Base-by-base conservation (phyloP, 2,113 vertebrate species). In the Phalacrocorax aristotelis region DNA sequence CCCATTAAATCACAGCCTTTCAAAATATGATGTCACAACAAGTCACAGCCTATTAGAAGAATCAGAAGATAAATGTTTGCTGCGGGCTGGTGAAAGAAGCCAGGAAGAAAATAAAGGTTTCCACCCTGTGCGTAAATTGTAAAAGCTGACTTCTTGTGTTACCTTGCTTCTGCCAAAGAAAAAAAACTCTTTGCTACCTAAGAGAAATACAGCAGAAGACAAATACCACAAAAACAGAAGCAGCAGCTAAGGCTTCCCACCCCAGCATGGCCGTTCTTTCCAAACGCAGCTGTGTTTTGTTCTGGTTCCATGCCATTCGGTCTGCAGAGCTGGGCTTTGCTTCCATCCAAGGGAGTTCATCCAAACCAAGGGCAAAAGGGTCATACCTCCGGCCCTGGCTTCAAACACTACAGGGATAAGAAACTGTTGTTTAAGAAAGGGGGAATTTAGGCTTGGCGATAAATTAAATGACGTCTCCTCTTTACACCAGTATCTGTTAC, bases 91-190 rank as follows among this genome's bases (percentile, higher is more conserved):
- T 93, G 84, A 93, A 92, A 95, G 82, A 69, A 96, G 77, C 46
- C 89, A 86, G 79, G 68, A 96, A 93, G 95, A 91, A 97, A 95
- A 97, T 80, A 95, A 97, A 97, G 97, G 95, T 92, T 93, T 62
- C 64, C 36, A 46, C 21, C 26, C n/a, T 17, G 34, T 40, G 88
- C 78, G 77, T 65, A 95, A 97, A 97, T 92, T 96, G 83, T 95
- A 95, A 95, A 97, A 69, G 90, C 97, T 93, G 90, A 89, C 81
- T 96, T 90, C 72, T 90, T 70, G 64, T 36, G 65, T 42, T 88
- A 86, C 68, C 69, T 46, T 75, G 72, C 60, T 83, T 85, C 88
- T 92, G 78, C 90, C 71, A 55, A 71, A 52, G 49, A 74, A 74
- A 87, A 85, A 85, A 92, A 90, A 86, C 44, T 49, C 82, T 93